A percentile compares a stretch with the other conserved stretches of the same genome.
Conservation (phyloP, 1,140 invertebrate species). For the Cherax destructor region DNA sequence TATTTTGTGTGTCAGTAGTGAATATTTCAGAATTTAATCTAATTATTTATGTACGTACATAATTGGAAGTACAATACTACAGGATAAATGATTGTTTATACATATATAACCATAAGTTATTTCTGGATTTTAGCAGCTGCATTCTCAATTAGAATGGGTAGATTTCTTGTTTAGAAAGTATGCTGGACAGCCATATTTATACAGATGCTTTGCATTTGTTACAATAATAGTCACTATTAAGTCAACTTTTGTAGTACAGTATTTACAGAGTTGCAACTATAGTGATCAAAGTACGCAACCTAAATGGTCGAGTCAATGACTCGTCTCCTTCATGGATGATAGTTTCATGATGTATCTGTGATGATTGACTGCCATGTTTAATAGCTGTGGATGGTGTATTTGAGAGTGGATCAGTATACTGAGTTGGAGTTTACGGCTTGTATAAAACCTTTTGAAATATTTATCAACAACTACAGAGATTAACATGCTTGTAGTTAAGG, state of each 20-base stretch:
- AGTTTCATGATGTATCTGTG: neutral
- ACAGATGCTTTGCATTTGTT: slow-evolving; percentile 11
- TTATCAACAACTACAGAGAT: too few relatives aligned
- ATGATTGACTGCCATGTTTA: neutral
- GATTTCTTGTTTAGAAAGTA: neutral
- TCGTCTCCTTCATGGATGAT: neutral
- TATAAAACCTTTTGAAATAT: neutral
- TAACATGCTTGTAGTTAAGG: too few relatives aligned
- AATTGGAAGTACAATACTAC: neutral
- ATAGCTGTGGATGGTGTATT: neutral
- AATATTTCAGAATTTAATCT: neutral
- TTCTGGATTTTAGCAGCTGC: neutral
- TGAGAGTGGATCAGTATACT: neutral
- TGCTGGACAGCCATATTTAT: neutral
- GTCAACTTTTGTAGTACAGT: neutral
- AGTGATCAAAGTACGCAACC: neutral
- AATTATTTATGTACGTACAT: neutral
- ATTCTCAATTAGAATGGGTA: neutral
- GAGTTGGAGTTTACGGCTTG: neutral
- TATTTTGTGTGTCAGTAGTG: neutral
- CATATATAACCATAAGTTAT: neutral
- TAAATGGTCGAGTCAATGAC: neutral
- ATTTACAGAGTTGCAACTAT: neutral
- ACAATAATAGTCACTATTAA: neutral
- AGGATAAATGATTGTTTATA: neutral